phyloP scores from a whole-genome alignment of 92 coral and sea anemone genomes.

The Diadumene lineata region DNA sequence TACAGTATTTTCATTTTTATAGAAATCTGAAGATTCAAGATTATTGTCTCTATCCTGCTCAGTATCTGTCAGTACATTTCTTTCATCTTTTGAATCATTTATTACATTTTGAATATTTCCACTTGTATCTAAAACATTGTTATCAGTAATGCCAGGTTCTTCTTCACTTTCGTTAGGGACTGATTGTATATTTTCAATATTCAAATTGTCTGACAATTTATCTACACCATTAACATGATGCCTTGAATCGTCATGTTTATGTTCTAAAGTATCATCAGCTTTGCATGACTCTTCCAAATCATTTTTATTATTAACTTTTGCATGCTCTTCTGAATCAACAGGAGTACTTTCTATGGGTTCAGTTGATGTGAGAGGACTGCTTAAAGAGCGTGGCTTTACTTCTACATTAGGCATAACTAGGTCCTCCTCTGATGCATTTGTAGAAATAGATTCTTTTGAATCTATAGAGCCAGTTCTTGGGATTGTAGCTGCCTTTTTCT shows the following conservation, averaged over 20 bases:
- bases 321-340: not conserved
- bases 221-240: not conserved
- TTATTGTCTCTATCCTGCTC: too few species aligned
- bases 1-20: not conserved
- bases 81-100: not conserved
- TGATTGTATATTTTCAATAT: not conserved
- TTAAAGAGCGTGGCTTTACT: not conserved
- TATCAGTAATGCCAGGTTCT: not conserved
- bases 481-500: conserved; percentile 24
- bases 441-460: not conserved
- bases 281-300: not conserved
- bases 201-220: not conserved
- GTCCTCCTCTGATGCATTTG: not conserved
- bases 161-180: not conserved
- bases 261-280: not conserved
- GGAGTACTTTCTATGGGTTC: not conserved
- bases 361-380: not conserved
- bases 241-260: not conserved
- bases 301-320: not conserved
- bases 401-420: not conserved
- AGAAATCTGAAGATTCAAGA: too few species aligned
- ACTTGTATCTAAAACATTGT: not conserved
- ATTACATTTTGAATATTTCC: not conserved
- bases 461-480: conserved; percentile 25
- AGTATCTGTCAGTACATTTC: too few species aligned